Evolutionary conservation across 2,797 vertebrate species (phyloP).

Genomic region (Anolis apletophallus): DNA sequence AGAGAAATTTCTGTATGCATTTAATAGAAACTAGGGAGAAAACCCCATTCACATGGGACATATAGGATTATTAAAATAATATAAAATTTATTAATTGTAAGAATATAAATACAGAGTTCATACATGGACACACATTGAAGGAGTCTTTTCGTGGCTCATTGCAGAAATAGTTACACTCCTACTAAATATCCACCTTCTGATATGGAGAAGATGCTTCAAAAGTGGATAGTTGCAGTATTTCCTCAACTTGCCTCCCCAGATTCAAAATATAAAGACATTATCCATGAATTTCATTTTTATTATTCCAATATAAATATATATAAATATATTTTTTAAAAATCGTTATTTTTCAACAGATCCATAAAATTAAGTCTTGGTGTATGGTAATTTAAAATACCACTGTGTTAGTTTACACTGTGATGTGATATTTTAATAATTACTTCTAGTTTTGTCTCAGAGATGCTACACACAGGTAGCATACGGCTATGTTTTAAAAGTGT

Average conservation of each 20-base stretch:
- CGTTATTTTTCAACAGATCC: slow-evolving; percentile 81
- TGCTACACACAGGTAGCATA: slow-evolving; percentile 67
- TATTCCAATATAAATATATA: slow-evolving; percentile 77
- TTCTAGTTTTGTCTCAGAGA: slow-evolving; percentile 67
- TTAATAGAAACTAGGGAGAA: slow-evolving; percentile 39
- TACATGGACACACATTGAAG: slow-evolving; percentile 60
- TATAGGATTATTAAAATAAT: slow-evolving; percentile 30
- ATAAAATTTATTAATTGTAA: slow-evolving; percentile 33
- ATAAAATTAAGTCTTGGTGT: slow-evolving; percentile 70
- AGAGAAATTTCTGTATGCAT: slow-evolving; percentile 28
- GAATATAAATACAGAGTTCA: slow-evolving; percentile 50
- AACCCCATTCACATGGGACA: slow-evolving; percentile 24
- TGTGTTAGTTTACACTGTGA: slow-evolving; percentile 72
- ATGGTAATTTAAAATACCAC: slow-evolving; percentile 67
- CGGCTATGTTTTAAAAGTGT: slow-evolving; percentile 76
- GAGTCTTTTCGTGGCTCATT: slow-evolving; percentile 58
- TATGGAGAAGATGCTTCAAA: slow-evolving; percentile 51
- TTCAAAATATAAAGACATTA: slow-evolving; percentile 64
- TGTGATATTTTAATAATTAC: slow-evolving; percentile 70
- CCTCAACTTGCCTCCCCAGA: slow-evolving; percentile 68
- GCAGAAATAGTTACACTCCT: slow-evolving; percentile 43
- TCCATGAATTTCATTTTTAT: slow-evolving; percentile 77
- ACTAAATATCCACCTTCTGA: slow-evolving; percentile 24
- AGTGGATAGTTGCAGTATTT: slow-evolving; percentile 59
- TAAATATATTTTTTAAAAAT: slow-evolving; percentile 79